Evolutionary conservation across 2,113 vertebrate species (phyloP).

Genomic region (Channa maculata): DNA sequence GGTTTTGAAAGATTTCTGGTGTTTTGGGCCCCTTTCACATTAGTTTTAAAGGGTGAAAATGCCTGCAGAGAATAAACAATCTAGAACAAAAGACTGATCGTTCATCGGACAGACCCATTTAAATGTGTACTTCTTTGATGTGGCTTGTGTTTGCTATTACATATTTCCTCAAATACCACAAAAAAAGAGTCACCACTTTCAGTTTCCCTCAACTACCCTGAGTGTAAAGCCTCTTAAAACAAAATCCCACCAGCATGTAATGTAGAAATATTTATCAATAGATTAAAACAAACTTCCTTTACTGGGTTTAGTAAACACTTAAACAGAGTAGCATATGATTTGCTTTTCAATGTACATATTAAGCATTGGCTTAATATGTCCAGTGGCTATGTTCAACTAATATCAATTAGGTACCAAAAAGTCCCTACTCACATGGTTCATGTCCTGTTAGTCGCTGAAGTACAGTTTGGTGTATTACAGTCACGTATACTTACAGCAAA

Average conservation of each 20-base stretch:
- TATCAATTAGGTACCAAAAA: not conserved
- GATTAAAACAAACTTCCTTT: slow-evolving; percentile 2
- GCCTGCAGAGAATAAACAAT: slow-evolving; percentile 28
- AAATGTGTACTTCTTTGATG: slow-evolving; percentile 27
- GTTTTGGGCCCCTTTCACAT: slow-evolving; percentile 20
- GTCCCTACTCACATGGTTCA: not conserved
- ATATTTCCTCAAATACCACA: slow-evolving; percentile 16
- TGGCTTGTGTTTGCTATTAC: slow-evolving; percentile 24
- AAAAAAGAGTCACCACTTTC: slow-evolving; percentile 14
- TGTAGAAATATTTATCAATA: slow-evolving; percentile 31
- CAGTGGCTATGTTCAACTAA: not conserved
- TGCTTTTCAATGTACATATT: slow-evolving; percentile 9
- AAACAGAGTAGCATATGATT: slow-evolving; percentile 9
- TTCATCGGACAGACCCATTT: slow-evolving; percentile 20
- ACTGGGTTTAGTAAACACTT: slow-evolving; percentile 1
- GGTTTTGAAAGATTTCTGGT: slow-evolving; percentile 25
- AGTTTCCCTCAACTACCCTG: slow-evolving; percentile 6
- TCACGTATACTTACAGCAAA: not conserved
- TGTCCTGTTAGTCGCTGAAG: not conserved
- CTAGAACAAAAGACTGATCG: slow-evolving; percentile 15
- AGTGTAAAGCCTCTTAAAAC: slow-evolving; percentile 31
- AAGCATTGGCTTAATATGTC: not conserved
- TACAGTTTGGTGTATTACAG: not conserved
- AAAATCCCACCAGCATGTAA: slow-evolving; percentile 17
- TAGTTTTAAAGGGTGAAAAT: slow-evolving; percentile 32